Conservation (phyloP, 2,113 vertebrate species). For the Oryzias celebensis region DNA sequence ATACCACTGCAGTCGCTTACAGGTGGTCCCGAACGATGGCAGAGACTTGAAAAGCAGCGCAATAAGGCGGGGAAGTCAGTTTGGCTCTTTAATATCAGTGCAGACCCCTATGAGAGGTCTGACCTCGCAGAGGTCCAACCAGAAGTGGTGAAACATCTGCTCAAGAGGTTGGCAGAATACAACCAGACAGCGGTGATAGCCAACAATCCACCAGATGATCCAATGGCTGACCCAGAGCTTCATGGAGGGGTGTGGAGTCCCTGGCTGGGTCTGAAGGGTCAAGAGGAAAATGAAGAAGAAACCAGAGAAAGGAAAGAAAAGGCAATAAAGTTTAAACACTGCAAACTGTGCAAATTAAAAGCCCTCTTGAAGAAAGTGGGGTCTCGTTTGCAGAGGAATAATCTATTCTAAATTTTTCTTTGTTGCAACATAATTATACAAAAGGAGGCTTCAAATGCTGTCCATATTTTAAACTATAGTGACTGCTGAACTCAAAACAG, state of each 20-base stretch:
- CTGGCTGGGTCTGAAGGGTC: conserved; percentile 82
- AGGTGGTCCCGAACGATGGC: conserved; percentile 78
- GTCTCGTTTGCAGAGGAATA: conserved; percentile 64
- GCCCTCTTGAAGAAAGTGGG: conserved; percentile 73
- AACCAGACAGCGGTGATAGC: conserved; percentile 87
- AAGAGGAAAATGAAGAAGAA: conserved; percentile 48
- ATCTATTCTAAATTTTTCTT: conserved; percentile 48
- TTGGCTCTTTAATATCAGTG: conserved; percentile 91
- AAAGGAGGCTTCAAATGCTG: conserved; percentile 8
- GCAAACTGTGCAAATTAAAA: conserved; percentile 73
- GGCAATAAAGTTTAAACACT: conserved; percentile 51
- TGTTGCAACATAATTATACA: background rate
- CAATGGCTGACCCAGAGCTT: conserved; percentile 87
- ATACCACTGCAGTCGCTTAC: conserved; percentile 84
- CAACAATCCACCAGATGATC: conserved; percentile 88
- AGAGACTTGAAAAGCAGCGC: conserved; percentile 82
- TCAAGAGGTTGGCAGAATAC: conserved; percentile 83
- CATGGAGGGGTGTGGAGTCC: conserved; percentile 91
- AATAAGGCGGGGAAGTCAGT: conserved; percentile 83
- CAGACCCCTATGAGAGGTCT: conserved; percentile 87
- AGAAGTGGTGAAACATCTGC: conserved; percentile 84
- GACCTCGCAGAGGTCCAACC: conserved; percentile 84
- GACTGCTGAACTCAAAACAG: background rate
- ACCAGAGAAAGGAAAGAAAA: conserved; percentile 64
- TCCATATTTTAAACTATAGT: background rate